Conservation (phyloP, 2,797 vertebrate genomes). For the Myotis planiceps region DNA sequence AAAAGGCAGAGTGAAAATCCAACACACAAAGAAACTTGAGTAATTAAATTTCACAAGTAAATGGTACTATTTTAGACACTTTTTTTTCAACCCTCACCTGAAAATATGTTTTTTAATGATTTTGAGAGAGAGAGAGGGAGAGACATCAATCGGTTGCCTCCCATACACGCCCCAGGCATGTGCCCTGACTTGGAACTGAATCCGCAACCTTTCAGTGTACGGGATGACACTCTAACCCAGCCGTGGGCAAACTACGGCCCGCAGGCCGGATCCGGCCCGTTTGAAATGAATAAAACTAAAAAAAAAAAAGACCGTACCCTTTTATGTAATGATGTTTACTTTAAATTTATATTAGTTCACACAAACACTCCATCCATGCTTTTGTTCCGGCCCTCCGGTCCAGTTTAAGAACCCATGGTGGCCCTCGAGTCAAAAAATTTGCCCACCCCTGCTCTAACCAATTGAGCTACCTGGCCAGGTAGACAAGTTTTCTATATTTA, state of each 20-base stretch:
- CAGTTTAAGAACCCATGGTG: too few relatives aligned
- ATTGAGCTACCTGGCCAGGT: background rate
- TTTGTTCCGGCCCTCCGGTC: too few relatives aligned
- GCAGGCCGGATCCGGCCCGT: too few relatives aligned
- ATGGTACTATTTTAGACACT: background rate
- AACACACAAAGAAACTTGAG: background rate
- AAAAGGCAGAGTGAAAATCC: background rate
- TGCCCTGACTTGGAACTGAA: background rate
- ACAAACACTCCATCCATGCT: too few relatives aligned
- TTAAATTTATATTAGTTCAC: too few relatives aligned
- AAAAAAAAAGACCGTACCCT: too few relatives aligned
- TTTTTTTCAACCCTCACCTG: background rate
- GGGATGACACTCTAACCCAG: background rate
- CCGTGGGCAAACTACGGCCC: too few relatives aligned
- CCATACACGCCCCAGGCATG: background rate
- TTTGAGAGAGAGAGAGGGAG: background rate
- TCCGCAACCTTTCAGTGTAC: background rate
- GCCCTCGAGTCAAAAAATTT: too few relatives aligned
- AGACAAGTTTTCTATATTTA: background rate
- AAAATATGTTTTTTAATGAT: background rate
- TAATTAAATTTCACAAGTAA: constrained; percentile 16
- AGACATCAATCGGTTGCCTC: background rate
- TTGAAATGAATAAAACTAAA: too few relatives aligned
- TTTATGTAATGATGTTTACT: too few relatives aligned
- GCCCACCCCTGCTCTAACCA: too few relatives aligned